A percentile compares a stretch with the other conserved stretches of the same genome.
Evolutionary conservation across 2,113 vertebrate genomes (phyloP).

Genomic region (Willisornis vidua): DNA sequence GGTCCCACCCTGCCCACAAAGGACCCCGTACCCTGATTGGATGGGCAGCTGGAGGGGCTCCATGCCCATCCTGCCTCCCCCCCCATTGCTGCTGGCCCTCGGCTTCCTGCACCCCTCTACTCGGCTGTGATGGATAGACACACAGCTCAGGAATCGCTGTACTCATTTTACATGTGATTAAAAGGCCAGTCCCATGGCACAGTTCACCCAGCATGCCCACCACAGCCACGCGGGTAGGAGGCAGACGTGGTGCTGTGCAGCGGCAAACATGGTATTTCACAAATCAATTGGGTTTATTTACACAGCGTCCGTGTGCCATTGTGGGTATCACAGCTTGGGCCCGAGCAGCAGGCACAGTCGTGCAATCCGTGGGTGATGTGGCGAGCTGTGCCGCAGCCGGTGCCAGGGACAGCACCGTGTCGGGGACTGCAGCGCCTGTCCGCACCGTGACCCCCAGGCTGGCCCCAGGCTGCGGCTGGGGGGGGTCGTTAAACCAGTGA

Average conservation of each 20-base stretch:
- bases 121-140: background rate
- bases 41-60: background rate
- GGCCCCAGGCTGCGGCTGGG: background rate
- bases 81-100: background rate
- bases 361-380: background rate
- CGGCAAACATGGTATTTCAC: background rate
- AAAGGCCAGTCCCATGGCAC: background rate
- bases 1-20: background rate
- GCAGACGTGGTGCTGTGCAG: background rate
- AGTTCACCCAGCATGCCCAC: background rate
- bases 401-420: accelerated
- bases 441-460: background rate
- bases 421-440: background rate
- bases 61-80: background rate
- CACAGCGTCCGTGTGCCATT: background rate
- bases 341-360: background rate
- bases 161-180: background rate
- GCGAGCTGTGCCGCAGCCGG: background rate
- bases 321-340: accelerated
- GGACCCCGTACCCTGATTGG: accelerated
- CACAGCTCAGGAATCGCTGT: background rate
- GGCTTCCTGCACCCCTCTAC: background rate
- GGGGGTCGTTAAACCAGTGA: slow-evolving; percentile 73
- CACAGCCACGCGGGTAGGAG: background rate
- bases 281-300: background rate